phyloP scores from a whole-genome alignment of 2,797 vertebrate species.

The Hypotaenidia philippensis region DNA sequence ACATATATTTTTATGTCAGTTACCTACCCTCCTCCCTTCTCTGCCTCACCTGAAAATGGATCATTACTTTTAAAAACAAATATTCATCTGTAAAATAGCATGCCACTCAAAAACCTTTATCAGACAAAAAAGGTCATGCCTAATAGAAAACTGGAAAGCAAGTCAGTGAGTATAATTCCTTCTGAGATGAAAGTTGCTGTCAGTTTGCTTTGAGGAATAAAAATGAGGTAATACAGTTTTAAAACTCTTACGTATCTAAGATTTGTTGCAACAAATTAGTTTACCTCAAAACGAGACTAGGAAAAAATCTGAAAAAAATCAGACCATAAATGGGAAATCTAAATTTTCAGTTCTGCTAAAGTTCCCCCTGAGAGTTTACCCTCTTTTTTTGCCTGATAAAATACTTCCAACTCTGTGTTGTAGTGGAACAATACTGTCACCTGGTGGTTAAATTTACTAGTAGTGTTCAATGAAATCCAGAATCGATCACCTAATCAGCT shows the following conservation, averaged over 20 bases:
- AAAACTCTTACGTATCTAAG: background rate
- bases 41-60: background rate
- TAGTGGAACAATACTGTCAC: slow-evolving; percentile 61
- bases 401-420: background rate
- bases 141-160: background rate
- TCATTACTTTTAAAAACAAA: background rate
- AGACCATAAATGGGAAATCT: background rate
- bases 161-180: background rate
- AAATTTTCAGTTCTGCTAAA: background rate
- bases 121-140: background rate
- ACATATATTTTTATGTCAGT: background rate
- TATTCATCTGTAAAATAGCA: background rate
- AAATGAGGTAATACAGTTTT: background rate
- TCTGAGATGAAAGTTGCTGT: background rate
- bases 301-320: background rate
- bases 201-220: slow-evolving; percentile 5
- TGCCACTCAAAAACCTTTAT: background rate
- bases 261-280: background rate
- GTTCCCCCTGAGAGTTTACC: background rate
- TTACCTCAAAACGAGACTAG: background rate
- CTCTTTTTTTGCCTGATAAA: background rate
- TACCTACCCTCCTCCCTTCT: fast-evolving
- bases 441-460: slow-evolving; percentile 50
- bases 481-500: background rate
- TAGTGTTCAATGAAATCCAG: background rate